phyloP scores from a whole-genome alignment of 2,113 vertebrate genomes.

The Neodon shergylaensis region DNA sequence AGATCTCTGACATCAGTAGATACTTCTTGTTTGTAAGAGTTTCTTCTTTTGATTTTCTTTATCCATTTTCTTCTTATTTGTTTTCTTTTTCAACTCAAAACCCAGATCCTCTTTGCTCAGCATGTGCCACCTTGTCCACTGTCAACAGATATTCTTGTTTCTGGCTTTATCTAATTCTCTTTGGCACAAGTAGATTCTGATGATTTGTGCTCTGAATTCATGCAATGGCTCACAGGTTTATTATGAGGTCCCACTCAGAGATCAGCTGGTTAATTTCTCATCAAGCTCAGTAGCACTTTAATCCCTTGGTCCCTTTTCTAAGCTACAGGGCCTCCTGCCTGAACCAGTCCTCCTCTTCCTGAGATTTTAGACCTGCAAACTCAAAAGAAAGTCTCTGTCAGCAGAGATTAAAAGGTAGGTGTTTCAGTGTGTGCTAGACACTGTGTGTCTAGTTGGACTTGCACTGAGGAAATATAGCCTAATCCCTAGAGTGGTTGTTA shows the following conservation, averaged over 20 bases:
- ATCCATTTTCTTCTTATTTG: not conserved
- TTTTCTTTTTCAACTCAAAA: not conserved
- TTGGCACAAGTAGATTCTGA: not conserved
- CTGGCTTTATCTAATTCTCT: not conserved
- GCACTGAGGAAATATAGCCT: not conserved
- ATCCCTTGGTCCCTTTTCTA: not conserved
- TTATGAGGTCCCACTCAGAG: not conserved
- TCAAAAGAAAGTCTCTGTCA: not conserved
- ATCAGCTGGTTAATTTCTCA: not conserved
- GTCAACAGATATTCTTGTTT: not conserved
- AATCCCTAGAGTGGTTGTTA: not conserved
- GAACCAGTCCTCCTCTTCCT: not conserved
- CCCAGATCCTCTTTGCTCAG: not conserved
- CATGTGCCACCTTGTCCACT: not conserved
- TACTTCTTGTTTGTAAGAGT: not conserved
- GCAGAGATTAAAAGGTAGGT: constrained; percentile 29
- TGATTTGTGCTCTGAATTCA: not conserved
- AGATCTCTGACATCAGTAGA: not conserved
- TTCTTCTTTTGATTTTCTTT: not conserved
- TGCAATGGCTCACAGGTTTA: not conserved
- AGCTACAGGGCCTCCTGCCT: not conserved
- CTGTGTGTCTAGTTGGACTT: not conserved
- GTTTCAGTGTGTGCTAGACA: not conserved
- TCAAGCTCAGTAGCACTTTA: not conserved
- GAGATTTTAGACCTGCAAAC: not conserved